These are phyloP conservation scores for Ectobius pallidus DNA, from an alignment of 2,888 invertebrate genomes.

Conservation along the genomic window DNA sequence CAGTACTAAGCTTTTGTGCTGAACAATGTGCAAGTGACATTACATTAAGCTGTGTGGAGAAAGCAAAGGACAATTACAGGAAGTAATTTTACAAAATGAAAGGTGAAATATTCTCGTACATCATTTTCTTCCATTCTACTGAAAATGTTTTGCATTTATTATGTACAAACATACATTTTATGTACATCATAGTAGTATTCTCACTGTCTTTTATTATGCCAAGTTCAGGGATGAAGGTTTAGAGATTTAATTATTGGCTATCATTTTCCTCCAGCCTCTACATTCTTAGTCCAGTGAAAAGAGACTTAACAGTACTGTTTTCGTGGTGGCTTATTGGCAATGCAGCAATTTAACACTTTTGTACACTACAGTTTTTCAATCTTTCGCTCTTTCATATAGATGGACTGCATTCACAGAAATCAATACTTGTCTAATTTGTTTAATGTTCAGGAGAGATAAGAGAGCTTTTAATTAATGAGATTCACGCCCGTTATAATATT, in stretches of 20 bases:
- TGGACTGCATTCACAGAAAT: slow-evolving; percentile 28
- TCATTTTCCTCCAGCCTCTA: slow-evolving; percentile 1
- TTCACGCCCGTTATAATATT: slow-evolving; percentile 41
- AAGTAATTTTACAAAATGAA: slow-evolving; percentile 36
- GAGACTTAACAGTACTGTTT: slow-evolving; percentile 6
- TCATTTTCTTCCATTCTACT: slow-evolving; percentile 48
- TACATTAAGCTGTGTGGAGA: too few relatives aligned
- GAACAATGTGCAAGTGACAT: neutral
- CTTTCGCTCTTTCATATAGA: slow-evolving; percentile 24
- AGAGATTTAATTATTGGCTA: slow-evolving; percentile 3
- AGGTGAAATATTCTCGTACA: neutral
- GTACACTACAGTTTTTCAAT: slow-evolving; percentile 22
- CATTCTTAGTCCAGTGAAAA: slow-evolving; percentile 4
- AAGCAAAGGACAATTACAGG: too few relatives aligned
- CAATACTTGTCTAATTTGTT: neutral
- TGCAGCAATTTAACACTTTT: slow-evolving; percentile 26
- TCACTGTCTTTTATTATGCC: slow-evolving; percentile 40
- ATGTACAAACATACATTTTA: slow-evolving; percentile 61
- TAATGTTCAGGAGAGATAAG: slow-evolving; percentile 24
- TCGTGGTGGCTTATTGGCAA: slow-evolving; percentile 34
- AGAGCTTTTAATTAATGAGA: slow-evolving; percentile 35
- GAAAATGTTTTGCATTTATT: slow-evolving; percentile 47
- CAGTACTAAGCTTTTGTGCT: neutral
- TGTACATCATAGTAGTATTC: slow-evolving; percentile 53
- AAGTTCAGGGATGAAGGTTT: slow-evolving; percentile 18